Percentiles rank a stretch among this genome's conserved stretches.
Conservation (phyloP, 2,113 vertebrate species). For the Lepisosteus oculatus region DNA sequence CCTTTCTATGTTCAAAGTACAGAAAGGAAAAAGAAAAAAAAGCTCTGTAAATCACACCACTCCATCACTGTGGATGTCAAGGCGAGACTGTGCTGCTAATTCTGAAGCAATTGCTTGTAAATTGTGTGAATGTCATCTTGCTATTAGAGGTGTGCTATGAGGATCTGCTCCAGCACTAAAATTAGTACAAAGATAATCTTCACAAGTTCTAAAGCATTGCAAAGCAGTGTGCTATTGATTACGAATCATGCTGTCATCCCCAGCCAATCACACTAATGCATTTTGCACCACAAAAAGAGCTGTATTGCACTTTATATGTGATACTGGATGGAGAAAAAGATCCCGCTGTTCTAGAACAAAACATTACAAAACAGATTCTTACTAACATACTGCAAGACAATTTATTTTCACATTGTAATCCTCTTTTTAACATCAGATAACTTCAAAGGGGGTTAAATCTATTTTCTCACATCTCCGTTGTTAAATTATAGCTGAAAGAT, state of each 20-base stretch:
- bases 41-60: constrained; percentile 7
- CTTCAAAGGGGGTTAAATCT: not conserved
- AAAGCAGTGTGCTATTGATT: not conserved
- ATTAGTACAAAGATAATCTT: not conserved
- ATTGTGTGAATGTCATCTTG: not conserved
- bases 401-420: not conserved
- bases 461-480: too few species aligned
- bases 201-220: not conserved
- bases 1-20: not conserved
- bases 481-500: too few species aligned
- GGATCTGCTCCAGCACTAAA: not conserved
- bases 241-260: too few species aligned
- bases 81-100: not conserved
- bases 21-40: not conserved
- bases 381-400: not conserved
- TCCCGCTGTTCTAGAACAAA: not conserved
- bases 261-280: too few species aligned
- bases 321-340: not conserved
- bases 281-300: not conserved
- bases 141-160: not conserved
- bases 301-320: not conserved
- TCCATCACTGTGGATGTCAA: not conserved
- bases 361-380: constrained; percentile 1
- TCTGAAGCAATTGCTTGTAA: not conserved
- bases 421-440: not conserved